Conservation (phyloP, 2,888 invertebrate species). For the Sarcophaga carnaria region DNA sequence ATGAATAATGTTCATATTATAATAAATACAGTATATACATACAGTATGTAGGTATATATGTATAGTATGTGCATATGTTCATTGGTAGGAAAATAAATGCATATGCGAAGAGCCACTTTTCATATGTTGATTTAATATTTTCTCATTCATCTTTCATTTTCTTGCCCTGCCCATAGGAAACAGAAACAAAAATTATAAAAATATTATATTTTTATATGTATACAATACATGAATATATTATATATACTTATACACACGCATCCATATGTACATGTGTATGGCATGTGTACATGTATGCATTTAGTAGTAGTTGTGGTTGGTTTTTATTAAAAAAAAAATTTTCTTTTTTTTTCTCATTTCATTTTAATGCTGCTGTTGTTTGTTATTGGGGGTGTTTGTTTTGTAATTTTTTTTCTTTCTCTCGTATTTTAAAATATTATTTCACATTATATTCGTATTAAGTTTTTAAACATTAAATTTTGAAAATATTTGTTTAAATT, state of each 20-base stretch:
- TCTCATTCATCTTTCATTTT: slow-evolving; percentile 42
- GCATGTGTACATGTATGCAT: background rate
- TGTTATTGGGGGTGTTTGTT: background rate
- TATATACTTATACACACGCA: background rate
- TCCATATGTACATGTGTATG: too few species aligned
- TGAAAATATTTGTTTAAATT: background rate
- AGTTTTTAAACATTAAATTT: background rate
- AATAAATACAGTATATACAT: too few species aligned
- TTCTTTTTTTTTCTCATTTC: too few species aligned
- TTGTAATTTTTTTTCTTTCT: background rate
- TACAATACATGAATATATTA: too few species aligned
- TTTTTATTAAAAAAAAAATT: too few species aligned
- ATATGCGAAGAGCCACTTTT: slow-evolving; percentile 25
- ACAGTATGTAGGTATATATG: background rate
- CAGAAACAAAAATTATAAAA: background rate
- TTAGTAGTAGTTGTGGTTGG: too few species aligned
- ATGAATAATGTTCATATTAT: too few species aligned
- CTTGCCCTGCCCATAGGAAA: background rate
- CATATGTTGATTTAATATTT: slow-evolving; percentile 49
- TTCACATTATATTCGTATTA: background rate
- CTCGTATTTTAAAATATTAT: too few species aligned
- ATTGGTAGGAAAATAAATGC: slow-evolving; percentile 9
- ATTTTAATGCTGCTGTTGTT: too few species aligned
- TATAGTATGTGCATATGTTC: slow-evolving; percentile 19
- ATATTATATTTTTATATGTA: too few species aligned